Percentiles rank a stretch among this genome's conserved stretches.
Conservation (phyloP, 2,113 vertebrate species). For the Corythaixoides concolor region DNA sequence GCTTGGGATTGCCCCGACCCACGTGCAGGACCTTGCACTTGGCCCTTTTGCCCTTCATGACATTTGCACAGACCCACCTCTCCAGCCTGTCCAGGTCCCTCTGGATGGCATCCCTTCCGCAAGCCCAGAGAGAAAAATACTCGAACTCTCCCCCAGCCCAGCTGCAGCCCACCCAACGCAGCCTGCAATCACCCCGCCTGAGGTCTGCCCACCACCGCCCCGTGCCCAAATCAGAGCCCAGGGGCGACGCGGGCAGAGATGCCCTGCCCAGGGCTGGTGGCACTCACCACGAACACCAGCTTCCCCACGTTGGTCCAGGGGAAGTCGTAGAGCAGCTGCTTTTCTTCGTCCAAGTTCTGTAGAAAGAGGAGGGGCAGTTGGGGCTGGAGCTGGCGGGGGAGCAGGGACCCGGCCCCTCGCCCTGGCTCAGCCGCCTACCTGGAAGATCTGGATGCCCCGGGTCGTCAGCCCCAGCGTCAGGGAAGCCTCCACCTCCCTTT, state of each 20-base stretch:
- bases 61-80: too few species aligned
- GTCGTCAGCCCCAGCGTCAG: slow-evolving; percentile 91
- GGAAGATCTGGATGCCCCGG: slow-evolving; percentile 98
- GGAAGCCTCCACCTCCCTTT: slow-evolving; percentile 94
- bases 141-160: rapidly evolving
- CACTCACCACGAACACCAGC: slow-evolving; percentile 96
- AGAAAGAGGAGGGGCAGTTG: neutral
- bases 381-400: neutral
- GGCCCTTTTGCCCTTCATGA: too few species aligned
- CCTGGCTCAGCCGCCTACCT: slow-evolving; percentile 72
- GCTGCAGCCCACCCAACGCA: rapidly evolving
- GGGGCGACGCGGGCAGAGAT: rapidly evolving
- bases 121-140: rapidly evolving
- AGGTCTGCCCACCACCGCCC: rapidly evolving
- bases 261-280: neutral
- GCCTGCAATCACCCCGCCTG: rapidly evolving
- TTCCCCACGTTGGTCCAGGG: slow-evolving; percentile 99
- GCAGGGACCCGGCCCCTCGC: neutral
- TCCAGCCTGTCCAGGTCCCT: too few species aligned
- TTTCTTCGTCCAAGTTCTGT: slow-evolving; percentile 89
- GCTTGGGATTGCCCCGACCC: too few species aligned
- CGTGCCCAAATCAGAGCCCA: rapidly evolving
- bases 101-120: neutral
- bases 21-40: too few species aligned
- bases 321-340: slow-evolving; percentile 94